Base-by-base conservation (phyloP, 2,888 invertebrate genomes). In the Cantharis flavilabris region DNA sequence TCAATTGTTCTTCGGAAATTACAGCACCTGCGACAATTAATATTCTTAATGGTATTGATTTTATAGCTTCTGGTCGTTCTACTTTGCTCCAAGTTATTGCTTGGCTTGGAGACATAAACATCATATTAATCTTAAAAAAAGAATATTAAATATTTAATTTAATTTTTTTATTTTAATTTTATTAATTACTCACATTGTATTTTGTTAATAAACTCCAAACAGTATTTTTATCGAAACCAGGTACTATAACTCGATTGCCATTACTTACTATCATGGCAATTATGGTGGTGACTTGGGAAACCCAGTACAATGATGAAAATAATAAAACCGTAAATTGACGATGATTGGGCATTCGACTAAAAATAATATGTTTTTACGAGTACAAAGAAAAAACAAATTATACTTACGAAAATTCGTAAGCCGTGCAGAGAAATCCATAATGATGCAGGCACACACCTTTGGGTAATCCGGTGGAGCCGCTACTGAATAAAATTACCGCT, bases 391-490 rank as follows among this genome's bases (percentile, higher is more conserved):
- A 14, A 10, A 5, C 1, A 16, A 1, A 69, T 14, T 18, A n/a
- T 13, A 71, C 71, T 71, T 71, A 71, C 71, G 62, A 26, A n/a
- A 14, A 62, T 10, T 20, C 64, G 9, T 26, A 14, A 14, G 23
- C 26, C 9, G 28, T 28, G 11, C 64, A 28, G n/a, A 78, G 13
- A 10, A 80, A 10, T 10, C 71, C 33, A 62, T 71, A 75, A 33
- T 83, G 83, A 74, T 75, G 82, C 13, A 81, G 62, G 20, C 81
- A 79, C 18, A 83, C 81, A 5, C 81, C 82, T 77, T 83, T 83
- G 4, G 83, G 80, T 13, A 81, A 62, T 9, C 83, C 83, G 16
- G 83, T 83, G 2, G 83, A 81, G 13, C 83, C 83, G 71, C 83
- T 83, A 72, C 83, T 83, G 69, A 82, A 83, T 30, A 83, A 26